A percentile compares a stretch with the other conserved stretches of the same genome.
Conservation (phyloP, 2,113 vertebrate species). For the Macroglossus sobrinus region DNA sequence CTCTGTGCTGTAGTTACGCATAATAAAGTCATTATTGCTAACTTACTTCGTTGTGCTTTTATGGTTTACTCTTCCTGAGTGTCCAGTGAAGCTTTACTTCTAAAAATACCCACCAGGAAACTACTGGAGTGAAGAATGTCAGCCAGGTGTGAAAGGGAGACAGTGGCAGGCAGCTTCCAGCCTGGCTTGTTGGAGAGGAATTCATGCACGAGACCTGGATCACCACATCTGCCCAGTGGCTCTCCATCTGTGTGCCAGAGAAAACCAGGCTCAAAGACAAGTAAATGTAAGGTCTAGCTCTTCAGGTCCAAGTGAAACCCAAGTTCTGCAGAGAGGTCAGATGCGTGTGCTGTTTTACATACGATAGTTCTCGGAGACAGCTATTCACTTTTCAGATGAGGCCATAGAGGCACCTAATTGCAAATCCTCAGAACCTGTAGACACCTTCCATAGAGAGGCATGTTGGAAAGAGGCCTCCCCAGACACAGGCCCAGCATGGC, state of each 20-base stretch:
- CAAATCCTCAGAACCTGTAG: neutral
- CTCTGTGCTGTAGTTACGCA: neutral
- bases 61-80: neutral
- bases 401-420: neutral
- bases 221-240: neutral
- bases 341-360: accelerated
- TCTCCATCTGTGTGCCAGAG: neutral
- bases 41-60: neutral
- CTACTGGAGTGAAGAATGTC: neutral
- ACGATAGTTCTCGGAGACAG: neutral
- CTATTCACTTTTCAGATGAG: neutral
- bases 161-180: neutral
- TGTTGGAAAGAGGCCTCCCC: neutral
- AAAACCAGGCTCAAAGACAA: neutral
- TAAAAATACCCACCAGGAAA: neutral
- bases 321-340: neutral
- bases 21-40: neutral
- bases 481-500: neutral
- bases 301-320: neutral
- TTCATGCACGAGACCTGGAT: neutral
- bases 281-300: neutral
- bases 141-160: neutral
- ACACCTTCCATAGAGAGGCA: neutral
- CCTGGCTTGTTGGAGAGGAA: neutral
- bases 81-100: neutral